Evolutionary conservation across 2,113 vertebrate genomes (phyloP), one percentile per base, ranked within the genome.

Genomic region (Osmerus mordax): DNA sequence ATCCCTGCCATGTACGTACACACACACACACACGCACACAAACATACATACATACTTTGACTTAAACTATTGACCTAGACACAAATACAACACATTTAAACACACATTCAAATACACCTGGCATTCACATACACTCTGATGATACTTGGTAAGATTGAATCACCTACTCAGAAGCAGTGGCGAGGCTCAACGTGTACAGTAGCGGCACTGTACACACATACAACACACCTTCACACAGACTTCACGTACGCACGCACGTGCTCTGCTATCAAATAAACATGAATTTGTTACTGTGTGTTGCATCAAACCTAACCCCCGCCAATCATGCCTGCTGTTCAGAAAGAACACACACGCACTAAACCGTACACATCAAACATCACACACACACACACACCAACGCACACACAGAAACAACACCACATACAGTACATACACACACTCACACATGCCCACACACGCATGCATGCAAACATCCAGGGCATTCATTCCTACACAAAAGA

Each of bases 1-100:
- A 98, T 99, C 89, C 95, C 97, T 78, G 92, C 96, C 77, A 96
- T 99, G 97, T 99, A 89, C 95, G 97, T 94, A 52, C 19, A 54
- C 60, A 65, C 15, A 15, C n/a, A 59, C 63, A 12, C 54, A 61
- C 32, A 18, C 25, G 64, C 25, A 69, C 13, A 23, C n/a, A n/a
- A n/a, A n/a, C n/a, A n/a, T n/a, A n/a, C n/a, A n/a, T n/a, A n/a
- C n/a, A n/a, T n/a, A n/a, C n/a, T n/a, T n/a, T n/a, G n/a, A n/a
- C 7, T 47, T 47, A 1, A 9, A 47, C 41, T 11, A 56, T 14
- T 56, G 54, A 18, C 14, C 15, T 56, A 56, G 14, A 56, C 54
- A 56, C 41, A 47, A 47, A 47, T 47, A 11, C 41, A 8, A 47
- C 41, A 47, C 41, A 47, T 47, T 47, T 47, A 47, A 47, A 47